phyloP scores from a whole-genome alignment of 2,113 vertebrate species.

The Mormyrus iriodes region DNA sequence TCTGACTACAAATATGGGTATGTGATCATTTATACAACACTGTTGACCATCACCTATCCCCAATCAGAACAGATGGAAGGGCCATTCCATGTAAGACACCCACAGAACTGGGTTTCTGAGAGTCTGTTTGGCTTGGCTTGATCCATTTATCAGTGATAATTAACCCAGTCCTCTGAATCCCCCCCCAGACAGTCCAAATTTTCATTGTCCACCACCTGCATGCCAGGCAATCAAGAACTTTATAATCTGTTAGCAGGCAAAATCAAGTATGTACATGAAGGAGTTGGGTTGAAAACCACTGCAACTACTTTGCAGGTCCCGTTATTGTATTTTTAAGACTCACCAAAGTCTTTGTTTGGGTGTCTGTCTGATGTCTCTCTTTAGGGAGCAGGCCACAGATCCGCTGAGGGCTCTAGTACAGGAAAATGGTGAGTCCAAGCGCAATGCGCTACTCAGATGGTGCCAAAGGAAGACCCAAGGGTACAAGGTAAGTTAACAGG shows the following conservation, averaged over 20 bases:
- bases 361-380: neutral
- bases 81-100: neutral
- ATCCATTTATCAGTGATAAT: neutral
- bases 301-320: neutral
- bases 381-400: slow-evolving; percentile 56
- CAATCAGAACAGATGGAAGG: neutral
- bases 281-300: neutral
- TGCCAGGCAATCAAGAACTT: neutral
- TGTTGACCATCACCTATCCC: neutral
- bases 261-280: neutral
- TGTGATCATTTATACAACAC: neutral
- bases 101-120: neutral
- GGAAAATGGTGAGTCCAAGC: slow-evolving; percentile 80
- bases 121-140: neutral
- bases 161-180: neutral
- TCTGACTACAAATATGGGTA: neutral
- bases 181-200: neutral
- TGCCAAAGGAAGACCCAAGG: slow-evolving; percentile 85
- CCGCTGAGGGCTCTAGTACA: slow-evolving; percentile 72
- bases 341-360: neutral
- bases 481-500: slow-evolving; percentile 63
- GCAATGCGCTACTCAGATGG: slow-evolving; percentile 78
- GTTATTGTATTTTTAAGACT: neutral
- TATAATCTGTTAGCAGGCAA: neutral
- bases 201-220: neutral